Evolutionary conservation across 2,888 invertebrate genomes (phyloP).

Genomic region (Mesochorus sp.): DNA sequence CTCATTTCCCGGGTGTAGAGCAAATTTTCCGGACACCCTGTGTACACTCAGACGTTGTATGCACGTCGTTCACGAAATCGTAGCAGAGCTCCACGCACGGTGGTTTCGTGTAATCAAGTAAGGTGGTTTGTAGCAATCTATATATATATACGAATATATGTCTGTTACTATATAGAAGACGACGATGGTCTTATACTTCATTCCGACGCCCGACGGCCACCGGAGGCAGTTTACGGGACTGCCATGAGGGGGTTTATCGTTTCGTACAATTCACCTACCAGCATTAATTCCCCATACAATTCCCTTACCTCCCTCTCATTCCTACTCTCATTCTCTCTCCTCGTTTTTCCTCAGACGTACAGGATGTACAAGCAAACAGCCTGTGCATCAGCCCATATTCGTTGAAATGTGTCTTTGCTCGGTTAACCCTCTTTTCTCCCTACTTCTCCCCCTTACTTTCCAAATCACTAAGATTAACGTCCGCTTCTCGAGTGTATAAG

Average conservation of each 20-base stretch:
- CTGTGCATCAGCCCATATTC: constrained; percentile 29
- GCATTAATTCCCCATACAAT: constrained; percentile 62
- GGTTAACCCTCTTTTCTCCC: constrained; percentile 43
- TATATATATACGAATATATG: not conserved
- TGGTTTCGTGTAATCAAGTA: constrained; percentile 63
- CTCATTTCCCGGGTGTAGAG: not conserved
- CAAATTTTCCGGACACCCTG: constrained; percentile 29
- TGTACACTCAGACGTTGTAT: constrained; percentile 18
- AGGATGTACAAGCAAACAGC: constrained; percentile 28
- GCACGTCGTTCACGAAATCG: constrained; percentile 18
- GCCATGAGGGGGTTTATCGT: constrained; percentile 63
- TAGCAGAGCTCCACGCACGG: constrained; percentile 34
- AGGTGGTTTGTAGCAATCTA: constrained; percentile 51
- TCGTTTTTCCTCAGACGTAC: not conserved
- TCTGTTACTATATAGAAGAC: constrained; percentile 7
- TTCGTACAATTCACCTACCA: constrained; percentile 61
- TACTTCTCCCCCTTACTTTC: not conserved
- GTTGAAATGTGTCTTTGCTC: constrained; percentile 66
- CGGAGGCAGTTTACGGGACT: constrained; percentile 61
- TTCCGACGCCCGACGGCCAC: constrained; percentile 36
- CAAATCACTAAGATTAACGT: constrained; percentile 16
- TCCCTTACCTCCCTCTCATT: not conserved
- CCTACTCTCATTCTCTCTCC: not conserved
- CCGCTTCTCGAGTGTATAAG: constrained; percentile 28
- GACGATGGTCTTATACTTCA: constrained; percentile 51